Base-by-base conservation (phyloP, 2,888 invertebrate species). In the Catonia carolina region DNA sequence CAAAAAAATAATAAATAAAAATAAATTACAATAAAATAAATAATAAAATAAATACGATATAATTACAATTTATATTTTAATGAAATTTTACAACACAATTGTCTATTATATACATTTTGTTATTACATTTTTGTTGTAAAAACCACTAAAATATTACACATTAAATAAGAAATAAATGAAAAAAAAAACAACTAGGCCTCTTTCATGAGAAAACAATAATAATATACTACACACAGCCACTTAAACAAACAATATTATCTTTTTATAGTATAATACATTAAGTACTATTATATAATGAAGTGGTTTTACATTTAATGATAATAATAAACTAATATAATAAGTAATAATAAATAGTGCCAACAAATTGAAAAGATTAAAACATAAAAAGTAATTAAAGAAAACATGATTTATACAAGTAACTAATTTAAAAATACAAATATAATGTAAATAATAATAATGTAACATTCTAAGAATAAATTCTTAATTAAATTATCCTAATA, bases 401-500 rank as follows among this genome's bases (percentile, higher is more conserved):
- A n/a, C n/a, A 18, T 45, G 20, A 20, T 45, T 15, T 50, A 14
- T 14, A n/a, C 27, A 27, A 27, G 27, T 6, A 8, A 6, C 27
- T 27, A 6, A 27, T 6, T 6, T 27, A 8, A 27, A 8, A 33
- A 50, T 33, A 27, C 15, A 33, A 5, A 27, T 33, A 17, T 50
- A 33, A 33, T 27, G 23, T 23, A 18, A 45, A 45, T 17, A 5
- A 20, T 12, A 48, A 10, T 48, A 33, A 35, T 8, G 33, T 50
- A 50, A 33, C 56, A 48, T 49, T 39, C 37, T 22, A 47, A 15
- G 45, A 50, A 33, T 20, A 39, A 37, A 56, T 45, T 31, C 3
- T 41, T 50, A 56, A 56, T 51, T 50, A 57, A 53, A 47, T 53
- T 33, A 53, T 47, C 47, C 36, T 50, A 48, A 58, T 54, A 55